Base-by-base conservation (phyloP, 2,797 vertebrate species). In the Chlorospingus flavigularis region DNA sequence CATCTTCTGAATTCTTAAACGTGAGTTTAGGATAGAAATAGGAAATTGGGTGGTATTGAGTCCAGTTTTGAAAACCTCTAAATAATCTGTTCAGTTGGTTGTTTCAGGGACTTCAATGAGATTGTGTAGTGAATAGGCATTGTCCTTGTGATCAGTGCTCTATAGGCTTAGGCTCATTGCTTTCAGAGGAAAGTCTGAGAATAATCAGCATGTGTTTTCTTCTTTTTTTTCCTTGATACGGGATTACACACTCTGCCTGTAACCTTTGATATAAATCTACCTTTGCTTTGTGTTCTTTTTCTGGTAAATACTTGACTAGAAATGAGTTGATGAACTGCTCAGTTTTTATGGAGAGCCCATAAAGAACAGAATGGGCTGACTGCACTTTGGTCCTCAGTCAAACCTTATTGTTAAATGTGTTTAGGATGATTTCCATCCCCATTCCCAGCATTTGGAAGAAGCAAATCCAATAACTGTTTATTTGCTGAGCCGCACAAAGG, bases 141-240 rank as follows among this genome's bases (percentile, higher is more conserved):
- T 81, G 79, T 87, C 77, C 30, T 73, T 50, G 25, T 45, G 31
- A 65, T 45, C 40, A 72, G 84, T 79, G 71, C 23, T 58, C 82
- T 67, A 53, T 9, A 62, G 65, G 66, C 78, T 92, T 58, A 70
- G 55, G 54, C 39, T 80, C 25, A 20, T 73, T 94, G 87, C 92
- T 97, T 96, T 94, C 76, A 86, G 91, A 96, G 70, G 71, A 83
- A 63, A 71, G 57, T 71, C 87, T 94, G 86, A 89, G 73, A 90
- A 86, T 91, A 90, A 95, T 68, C 62, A 86, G 13, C 12, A 2
- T 78, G 66, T 6, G 14, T 75, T 61, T 66, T 55, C 16, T 37
- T 76, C 4, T 72, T 28, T n/a, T 53, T 40, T 92, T 85, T 74
- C n/a, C 80, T 94, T 96, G 43, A 76, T 93, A 50, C 2, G 2